Evolutionary conservation across 1,140 invertebrate genomes (phyloP).

Genomic region (Proctacanthus coquilletti): DNA sequence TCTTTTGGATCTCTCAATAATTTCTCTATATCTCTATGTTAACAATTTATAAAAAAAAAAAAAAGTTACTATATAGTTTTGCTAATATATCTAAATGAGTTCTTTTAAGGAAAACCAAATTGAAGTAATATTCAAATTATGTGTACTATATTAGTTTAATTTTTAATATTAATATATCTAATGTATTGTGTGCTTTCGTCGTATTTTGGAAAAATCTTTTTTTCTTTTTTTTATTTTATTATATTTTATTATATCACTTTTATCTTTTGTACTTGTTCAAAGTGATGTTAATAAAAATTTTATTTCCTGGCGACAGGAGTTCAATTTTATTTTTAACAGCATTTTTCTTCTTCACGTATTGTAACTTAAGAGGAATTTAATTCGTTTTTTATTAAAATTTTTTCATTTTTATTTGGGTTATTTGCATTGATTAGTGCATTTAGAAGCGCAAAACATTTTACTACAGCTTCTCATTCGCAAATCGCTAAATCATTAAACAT

Average conservation of each 20-base stretch:
- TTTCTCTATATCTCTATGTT: background rate
- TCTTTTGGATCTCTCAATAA: conserved; percentile 1
- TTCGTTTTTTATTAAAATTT: background rate
- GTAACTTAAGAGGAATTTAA: background rate
- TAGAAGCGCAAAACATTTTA: background rate
- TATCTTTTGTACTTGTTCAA: no score
- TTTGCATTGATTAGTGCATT: background rate
- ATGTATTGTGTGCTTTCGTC: background rate
- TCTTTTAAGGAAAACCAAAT: background rate
- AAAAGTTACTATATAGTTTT: no score
- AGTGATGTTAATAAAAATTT: no score
- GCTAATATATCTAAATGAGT: background rate
- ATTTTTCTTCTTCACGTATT: no score
- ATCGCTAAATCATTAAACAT: no score
- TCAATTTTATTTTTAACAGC: no score
- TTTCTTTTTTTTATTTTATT: no score
- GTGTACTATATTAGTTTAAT: background rate
- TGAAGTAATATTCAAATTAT: background rate
- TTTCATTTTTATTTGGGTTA: background rate
- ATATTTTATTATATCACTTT: no score
- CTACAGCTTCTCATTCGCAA: no score
- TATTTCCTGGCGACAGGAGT: no score
- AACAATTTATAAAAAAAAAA: no score
- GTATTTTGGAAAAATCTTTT: background rate
- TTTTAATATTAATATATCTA: no score